These are phyloP conservation scores for Narcine bancroftii DNA, from an alignment of 2,113 vertebrate genomes.

Conservation along the genomic window DNA sequence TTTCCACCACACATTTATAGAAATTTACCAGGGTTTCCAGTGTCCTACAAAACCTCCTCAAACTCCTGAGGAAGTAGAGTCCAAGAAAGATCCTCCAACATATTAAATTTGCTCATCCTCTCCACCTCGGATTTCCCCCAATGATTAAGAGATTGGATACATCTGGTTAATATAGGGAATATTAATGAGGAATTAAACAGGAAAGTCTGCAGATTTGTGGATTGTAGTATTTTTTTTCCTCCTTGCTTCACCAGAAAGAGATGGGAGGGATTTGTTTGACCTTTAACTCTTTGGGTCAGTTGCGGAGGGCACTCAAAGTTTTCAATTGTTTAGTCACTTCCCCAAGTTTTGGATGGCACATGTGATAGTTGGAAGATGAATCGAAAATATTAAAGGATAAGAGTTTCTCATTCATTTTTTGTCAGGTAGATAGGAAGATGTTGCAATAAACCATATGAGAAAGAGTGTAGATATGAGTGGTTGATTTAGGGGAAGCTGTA, in stretches of 20 bases:
- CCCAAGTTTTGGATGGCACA: not conserved
- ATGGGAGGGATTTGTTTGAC: not conserved
- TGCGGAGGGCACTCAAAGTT: not conserved
- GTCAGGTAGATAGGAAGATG: not conserved
- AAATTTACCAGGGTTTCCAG: no score
- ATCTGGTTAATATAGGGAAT: no score
- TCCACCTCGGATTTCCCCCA: no score
- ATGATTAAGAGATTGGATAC: no score
- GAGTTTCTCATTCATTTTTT: not conserved
- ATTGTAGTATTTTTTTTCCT: no score
- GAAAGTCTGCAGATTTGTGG: no score
- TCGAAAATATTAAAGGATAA: not conserved
- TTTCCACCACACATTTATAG: no score
- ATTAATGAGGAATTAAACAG: no score
- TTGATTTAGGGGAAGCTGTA: not conserved
- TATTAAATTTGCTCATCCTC: no score
- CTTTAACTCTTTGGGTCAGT: not conserved
- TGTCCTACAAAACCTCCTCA: no score
- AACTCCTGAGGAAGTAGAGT: no score
- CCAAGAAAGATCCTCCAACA: no score
- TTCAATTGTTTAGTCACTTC: not conserved
- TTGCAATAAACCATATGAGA: not conserved
- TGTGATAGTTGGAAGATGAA: not conserved
- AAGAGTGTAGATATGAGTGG: not conserved
- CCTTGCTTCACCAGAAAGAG: not conserved